Evolutionary conservation across 2,113 vertebrate genomes (phyloP).

Genomic region (Brachirus orientalis): DNA sequence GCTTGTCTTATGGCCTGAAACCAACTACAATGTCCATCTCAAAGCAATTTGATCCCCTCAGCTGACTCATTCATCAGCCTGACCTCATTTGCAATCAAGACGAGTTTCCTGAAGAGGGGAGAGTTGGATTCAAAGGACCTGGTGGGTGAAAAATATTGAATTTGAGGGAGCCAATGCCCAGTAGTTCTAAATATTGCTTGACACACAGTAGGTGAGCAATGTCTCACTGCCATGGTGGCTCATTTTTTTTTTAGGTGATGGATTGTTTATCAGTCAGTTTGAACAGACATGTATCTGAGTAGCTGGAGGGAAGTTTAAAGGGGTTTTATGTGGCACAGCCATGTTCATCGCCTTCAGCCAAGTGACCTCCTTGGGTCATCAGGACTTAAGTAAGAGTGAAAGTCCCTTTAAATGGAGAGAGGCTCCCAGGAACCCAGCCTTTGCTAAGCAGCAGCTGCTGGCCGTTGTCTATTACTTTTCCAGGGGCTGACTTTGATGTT

Average conservation of each 20-base stretch:
- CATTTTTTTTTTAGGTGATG: slow-evolving; percentile 77
- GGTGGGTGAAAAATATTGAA: slow-evolving; percentile 66
- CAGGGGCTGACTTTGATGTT: slow-evolving; percentile 94
- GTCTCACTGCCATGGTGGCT: slow-evolving; percentile 58
- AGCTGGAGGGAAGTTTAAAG: slow-evolving; percentile 75
- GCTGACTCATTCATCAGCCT: slow-evolving; percentile 78
- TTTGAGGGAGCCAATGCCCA: slow-evolving; percentile 49
- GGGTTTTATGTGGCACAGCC: slow-evolving; percentile 63
- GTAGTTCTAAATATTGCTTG: slow-evolving; percentile 58
- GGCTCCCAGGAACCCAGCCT: slow-evolving; percentile 71
- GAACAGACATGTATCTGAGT: slow-evolving; percentile 59
- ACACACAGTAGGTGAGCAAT: slow-evolving; percentile 58
- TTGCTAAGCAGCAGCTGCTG: slow-evolving; percentile 79
- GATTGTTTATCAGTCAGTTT: slow-evolving; percentile 78
- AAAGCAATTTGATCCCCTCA: slow-evolving; percentile 77
- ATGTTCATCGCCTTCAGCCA: slow-evolving; percentile 74
- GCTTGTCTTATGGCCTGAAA: slow-evolving; percentile 66
- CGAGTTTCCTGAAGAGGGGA: slow-evolving; percentile 46
- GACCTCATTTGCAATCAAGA: slow-evolving; percentile 75
- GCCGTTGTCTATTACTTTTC: slow-evolving; percentile 91
- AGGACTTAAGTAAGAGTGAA: slow-evolving; percentile 86
- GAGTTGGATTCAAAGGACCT: slow-evolving; percentile 43
- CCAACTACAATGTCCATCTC: slow-evolving; percentile 80
- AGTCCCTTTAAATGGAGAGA: slow-evolving; percentile 81
- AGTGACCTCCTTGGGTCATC: slow-evolving; percentile 81